These are phyloP conservation scores for Leistus spinibarbis DNA, from an alignment of 2,888 invertebrate species.

Conservation along the genomic window DNA sequence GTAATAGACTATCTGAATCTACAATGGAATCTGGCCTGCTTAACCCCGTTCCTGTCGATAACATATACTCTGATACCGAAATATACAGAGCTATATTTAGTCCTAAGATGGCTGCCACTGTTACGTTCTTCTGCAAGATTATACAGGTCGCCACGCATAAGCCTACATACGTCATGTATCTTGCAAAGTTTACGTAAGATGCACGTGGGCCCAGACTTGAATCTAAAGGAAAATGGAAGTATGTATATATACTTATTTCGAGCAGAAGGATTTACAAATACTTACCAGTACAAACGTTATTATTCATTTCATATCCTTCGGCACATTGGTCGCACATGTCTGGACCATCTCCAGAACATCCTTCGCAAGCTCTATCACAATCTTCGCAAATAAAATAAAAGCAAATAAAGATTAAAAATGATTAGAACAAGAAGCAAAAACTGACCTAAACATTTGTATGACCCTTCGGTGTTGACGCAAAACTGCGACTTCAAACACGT, in stretches of 20 bases:
- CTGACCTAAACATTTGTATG: slow-evolving; percentile 72
- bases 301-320: slow-evolving; percentile 70
- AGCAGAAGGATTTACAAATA: slow-evolving; percentile 42
- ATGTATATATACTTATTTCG: neutral
- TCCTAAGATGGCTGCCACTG: slow-evolving; percentile 79
- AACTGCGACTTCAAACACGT: slow-evolving; percentile 73
- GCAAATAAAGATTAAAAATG: slow-evolving; percentile 4
- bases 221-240: slow-evolving; percentile 56
- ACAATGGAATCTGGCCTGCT: slow-evolving; percentile 16
- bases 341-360: slow-evolving; percentile 88
- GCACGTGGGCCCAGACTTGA: slow-evolving; percentile 61
- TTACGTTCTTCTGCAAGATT: slow-evolving; percentile 79
- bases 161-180: slow-evolving; percentile 86
- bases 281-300: slow-evolving; percentile 78
- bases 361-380: slow-evolving; percentile 84
- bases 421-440: slow-evolving; percentile 43
- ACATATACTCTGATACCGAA: slow-evolving; percentile 82
- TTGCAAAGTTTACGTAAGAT: slow-evolving; percentile 64
- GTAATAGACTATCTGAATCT: slow-evolving; percentile 27
- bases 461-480: slow-evolving; percentile 88
- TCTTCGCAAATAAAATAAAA: slow-evolving; percentile 51
- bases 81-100: slow-evolving; percentile 82
- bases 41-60: slow-evolving; percentile 42
- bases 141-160: slow-evolving; percentile 84
- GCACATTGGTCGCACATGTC: slow-evolving; percentile 89